Conservation (phyloP, 2,113 vertebrate species). For the Oryzias celebensis region DNA sequence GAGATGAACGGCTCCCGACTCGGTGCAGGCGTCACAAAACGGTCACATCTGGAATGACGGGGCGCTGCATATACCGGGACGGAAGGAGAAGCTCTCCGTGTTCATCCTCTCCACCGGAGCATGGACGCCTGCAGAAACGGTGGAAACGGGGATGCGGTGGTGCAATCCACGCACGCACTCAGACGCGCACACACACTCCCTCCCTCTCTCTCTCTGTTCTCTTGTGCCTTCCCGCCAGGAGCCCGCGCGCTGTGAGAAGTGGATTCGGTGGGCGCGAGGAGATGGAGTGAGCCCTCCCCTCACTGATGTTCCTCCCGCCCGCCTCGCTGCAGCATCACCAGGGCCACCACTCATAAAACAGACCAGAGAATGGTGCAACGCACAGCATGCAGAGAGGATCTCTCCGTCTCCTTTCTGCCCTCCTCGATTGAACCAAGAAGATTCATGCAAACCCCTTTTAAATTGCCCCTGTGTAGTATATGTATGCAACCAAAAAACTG, state of each 20-base stretch:
- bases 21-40: conserved; percentile 65
- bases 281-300: conserved; percentile 73
- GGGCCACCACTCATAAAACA: conserved; percentile 71
- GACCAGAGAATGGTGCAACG: conserved; percentile 87
- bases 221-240: conserved; percentile 74
- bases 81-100: conserved; percentile 39
- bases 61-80: conserved; percentile 32
- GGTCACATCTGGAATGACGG: conserved; percentile 73
- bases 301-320: conserved; percentile 52
- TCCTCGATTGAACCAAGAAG: conserved; percentile 3
- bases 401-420: conserved; percentile 11
- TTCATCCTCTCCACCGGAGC: conserved; percentile 77
- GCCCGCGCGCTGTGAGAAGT: conserved; percentile 70
- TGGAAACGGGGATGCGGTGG: conserved; percentile 74
- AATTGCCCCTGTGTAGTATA: not conserved
- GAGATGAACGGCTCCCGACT: conserved; percentile 70
- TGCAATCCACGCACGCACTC: conserved; percentile 81
- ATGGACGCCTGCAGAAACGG: conserved; percentile 77
- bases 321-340: conserved; percentile 78
- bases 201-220: conserved; percentile 28
- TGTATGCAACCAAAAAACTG: not conserved
- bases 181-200: conserved; percentile 50
- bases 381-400: conserved; percentile 66
- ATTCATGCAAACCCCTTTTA: conserved; percentile 18
- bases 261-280: conserved; percentile 68